Percentiles rank a stretch among this genome's conserved stretches.
Evolutionary conservation across 1,140 invertebrate genomes (phyloP).

Genomic region (Dermatophagoides farinae): DNA sequence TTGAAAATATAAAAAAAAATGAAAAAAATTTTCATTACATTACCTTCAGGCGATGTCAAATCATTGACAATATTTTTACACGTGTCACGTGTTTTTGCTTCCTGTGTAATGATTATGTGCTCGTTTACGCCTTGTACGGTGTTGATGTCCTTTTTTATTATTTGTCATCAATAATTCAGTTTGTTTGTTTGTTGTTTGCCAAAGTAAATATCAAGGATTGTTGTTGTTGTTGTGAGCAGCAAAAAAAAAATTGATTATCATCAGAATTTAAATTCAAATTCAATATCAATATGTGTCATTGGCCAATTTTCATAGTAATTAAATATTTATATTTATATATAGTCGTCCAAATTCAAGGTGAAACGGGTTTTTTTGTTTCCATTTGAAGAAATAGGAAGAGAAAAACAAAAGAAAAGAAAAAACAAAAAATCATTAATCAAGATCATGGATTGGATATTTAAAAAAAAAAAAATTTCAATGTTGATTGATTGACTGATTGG

Average conservation of each 20-base stretch:
- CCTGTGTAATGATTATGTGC: slow-evolving; percentile 24
- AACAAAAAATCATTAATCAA: not conserved
- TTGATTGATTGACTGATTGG: too few species aligned
- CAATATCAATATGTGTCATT: too few species aligned
- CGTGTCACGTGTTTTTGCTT: slow-evolving; percentile 20
- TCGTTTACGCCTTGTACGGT: slow-evolving; percentile 23
- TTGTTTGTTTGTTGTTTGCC: not conserved
- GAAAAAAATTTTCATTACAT: not conserved
- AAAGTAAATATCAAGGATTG: too few species aligned
- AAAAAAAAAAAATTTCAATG: too few species aligned
- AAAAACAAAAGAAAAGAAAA: not conserved
- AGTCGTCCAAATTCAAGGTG: too few species aligned
- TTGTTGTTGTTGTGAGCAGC: too few species aligned
- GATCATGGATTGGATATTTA: not conserved
- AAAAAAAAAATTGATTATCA: too few species aligned
- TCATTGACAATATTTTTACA: slow-evolving; percentile 47
- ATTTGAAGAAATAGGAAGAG: not conserved
- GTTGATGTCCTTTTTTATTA: slow-evolving; percentile 4
- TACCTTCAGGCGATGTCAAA: slow-evolving; percentile 49
- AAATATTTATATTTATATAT: too few species aligned
- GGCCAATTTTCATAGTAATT: too few species aligned
- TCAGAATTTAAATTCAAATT: too few species aligned
- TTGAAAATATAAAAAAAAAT: not conserved
- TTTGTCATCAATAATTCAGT: too few species aligned
- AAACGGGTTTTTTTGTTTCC: too few species aligned